These are phyloP conservation scores for Rhyacophila brunnea DNA, from an alignment of 1,140 invertebrate genomes.

Conservation along the genomic window DNA sequence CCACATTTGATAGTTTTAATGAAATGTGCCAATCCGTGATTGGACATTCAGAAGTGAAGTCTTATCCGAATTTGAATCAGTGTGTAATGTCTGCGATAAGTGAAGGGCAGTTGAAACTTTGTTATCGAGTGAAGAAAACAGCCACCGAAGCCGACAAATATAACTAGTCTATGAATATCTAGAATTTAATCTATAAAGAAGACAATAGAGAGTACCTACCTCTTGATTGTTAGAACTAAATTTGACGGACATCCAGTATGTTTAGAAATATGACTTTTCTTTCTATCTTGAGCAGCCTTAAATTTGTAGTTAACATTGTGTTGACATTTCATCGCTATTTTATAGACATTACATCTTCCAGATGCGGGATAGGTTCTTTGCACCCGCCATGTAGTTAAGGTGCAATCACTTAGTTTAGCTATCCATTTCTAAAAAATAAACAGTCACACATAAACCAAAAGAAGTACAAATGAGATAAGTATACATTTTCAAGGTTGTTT, in stretches of 20 bases:
- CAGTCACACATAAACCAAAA: too few relatives aligned
- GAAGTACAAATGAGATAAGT: too few relatives aligned
- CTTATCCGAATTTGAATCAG: too few relatives aligned
- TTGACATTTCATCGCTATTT: slow-evolving; percentile 35
- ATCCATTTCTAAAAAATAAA: slow-evolving; percentile 30
- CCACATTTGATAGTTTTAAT: too few relatives aligned
- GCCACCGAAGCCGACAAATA: too few relatives aligned
- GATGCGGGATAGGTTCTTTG: slow-evolving; percentile 30
- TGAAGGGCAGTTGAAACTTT: too few relatives aligned
- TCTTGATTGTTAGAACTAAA: slow-evolving; percentile 31
- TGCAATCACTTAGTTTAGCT: slow-evolving; percentile 23
- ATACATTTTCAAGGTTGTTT: too few relatives aligned
- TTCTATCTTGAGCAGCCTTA: slow-evolving; percentile 16
- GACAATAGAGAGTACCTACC: slow-evolving; percentile 8
- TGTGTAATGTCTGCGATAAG: too few relatives aligned
- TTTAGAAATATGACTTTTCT: slow-evolving; percentile 28
- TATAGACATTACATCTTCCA: slow-evolving; percentile 28
- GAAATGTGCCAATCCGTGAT: too few relatives aligned
- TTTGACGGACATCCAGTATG: slow-evolving; percentile 29
- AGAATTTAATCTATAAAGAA: background rate
- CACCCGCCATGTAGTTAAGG: slow-evolving; percentile 29
- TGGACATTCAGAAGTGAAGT: too few relatives aligned
- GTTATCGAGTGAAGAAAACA: too few relatives aligned
- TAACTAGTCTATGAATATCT: background rate
- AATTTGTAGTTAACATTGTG: slow-evolving; percentile 31